phyloP scores from a whole-genome alignment of 1,140 invertebrate genomes.

The Hylaeus anthracinus region DNA sequence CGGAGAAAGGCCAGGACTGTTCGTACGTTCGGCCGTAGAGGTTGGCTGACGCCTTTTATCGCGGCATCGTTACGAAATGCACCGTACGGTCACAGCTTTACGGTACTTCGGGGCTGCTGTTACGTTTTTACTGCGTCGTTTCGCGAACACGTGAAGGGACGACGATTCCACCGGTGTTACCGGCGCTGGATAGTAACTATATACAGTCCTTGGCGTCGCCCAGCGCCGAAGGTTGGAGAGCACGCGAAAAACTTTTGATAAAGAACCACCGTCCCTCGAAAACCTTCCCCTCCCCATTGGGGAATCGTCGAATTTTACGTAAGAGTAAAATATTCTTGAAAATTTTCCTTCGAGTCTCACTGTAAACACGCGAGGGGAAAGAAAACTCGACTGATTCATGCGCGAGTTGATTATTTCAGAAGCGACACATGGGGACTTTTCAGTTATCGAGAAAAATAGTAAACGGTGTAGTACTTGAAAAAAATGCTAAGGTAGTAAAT shows the following conservation, averaged over 20 bases:
- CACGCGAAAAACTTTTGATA: conserved; percentile 9
- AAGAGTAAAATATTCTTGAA: not conserved
- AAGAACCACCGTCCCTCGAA: not conserved
- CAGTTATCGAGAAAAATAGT: too few relatives aligned
- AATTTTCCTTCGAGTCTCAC: not conserved
- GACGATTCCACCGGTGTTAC: conserved; percentile 70
- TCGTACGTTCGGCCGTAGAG: conserved; percentile 10
- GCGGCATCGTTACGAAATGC: conserved; percentile 76
- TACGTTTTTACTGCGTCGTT: conserved; percentile 81
- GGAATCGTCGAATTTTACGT: too few relatives aligned
- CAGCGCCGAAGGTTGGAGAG: not conserved
- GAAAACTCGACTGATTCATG: too few relatives aligned
- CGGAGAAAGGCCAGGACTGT: conserved; percentile 5
- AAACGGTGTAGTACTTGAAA: too few relatives aligned
- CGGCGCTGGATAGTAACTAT: conserved; percentile 32
- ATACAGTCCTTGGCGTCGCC: conserved; percentile 33
- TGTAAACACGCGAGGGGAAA: not conserved
- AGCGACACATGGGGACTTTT: too few relatives aligned
- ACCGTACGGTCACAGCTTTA: conserved; percentile 80
- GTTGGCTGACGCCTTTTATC: conserved; percentile 70
- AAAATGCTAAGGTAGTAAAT: too few relatives aligned
- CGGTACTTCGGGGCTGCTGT: conserved; percentile 79
- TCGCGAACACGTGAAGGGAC: conserved; percentile 68
- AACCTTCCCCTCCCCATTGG: not conserved
- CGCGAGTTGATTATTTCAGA: too few relatives aligned